These are phyloP conservation scores for Raja brachyura DNA, from an alignment of 2,113 vertebrate species.

Conservation along the genomic window DNA sequence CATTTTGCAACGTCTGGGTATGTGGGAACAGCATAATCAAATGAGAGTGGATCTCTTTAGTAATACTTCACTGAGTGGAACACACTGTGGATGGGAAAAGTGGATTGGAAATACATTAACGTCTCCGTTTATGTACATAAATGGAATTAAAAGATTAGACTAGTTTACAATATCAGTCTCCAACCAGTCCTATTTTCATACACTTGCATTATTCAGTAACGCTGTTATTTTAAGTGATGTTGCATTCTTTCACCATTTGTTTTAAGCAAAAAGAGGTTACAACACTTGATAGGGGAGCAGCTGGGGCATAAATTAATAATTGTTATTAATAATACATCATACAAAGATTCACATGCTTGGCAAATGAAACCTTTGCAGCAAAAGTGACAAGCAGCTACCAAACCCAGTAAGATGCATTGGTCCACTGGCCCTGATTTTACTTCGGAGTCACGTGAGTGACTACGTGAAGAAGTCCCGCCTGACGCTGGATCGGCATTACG, in stretches of 20 bases:
- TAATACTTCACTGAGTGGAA: too few relatives aligned
- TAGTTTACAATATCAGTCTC: not conserved
- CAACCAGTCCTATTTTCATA: not conserved
- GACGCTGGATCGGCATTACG: too few relatives aligned
- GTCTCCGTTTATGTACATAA: not conserved
- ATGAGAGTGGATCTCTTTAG: too few relatives aligned
- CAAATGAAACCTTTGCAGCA: too few relatives aligned
- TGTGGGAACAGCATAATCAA: not conserved
- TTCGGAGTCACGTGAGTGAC: too few relatives aligned
- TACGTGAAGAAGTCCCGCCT: too few relatives aligned
- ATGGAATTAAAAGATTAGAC: not conserved
- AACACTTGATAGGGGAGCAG: not conserved
- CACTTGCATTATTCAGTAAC: not conserved
- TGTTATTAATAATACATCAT: not conserved
- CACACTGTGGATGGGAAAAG: too few relatives aligned
- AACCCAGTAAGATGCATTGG: too few relatives aligned
- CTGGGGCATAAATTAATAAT: not conserved
- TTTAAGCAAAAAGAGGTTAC: not conserved
- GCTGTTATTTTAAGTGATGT: not conserved
- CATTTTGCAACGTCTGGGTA: not conserved
- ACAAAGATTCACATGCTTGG: not conserved
- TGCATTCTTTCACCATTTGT: not conserved
- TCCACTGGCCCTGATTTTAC: too few relatives aligned
- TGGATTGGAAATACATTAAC: too few relatives aligned
- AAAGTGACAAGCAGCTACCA: too few relatives aligned